Evolutionary conservation across 1,140 invertebrate genomes (phyloP).

Genomic region (Thaumatotibia leucotreta): DNA sequence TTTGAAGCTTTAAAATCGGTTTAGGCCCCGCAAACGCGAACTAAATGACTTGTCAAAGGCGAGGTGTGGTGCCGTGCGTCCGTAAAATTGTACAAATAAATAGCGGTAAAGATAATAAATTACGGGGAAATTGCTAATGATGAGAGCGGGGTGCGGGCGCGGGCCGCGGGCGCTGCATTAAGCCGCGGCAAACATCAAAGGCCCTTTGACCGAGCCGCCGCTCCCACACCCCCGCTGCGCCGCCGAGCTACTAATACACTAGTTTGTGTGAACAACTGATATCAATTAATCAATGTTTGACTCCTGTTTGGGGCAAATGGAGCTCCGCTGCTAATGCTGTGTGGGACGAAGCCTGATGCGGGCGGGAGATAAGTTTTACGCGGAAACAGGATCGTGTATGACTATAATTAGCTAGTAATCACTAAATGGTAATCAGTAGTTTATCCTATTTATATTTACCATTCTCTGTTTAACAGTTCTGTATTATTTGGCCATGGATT

Average conservation of each 20-base stretch:
- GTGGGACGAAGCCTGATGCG: not conserved
- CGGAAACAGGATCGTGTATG: not conserved
- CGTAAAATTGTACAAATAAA: constrained; percentile 72
- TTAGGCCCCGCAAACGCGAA: not conserved
- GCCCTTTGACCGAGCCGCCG: constrained; percentile 72
- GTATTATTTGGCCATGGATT: not conserved
- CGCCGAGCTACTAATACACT: constrained; percentile 34
- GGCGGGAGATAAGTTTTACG: not conserved
- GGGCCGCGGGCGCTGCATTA: constrained; percentile 71
- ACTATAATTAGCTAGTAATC: not conserved
- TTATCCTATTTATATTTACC: not conserved
- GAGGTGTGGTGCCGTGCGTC: constrained; percentile 45
- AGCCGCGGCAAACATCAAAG: constrained; percentile 76
- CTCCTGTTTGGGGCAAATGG: constrained; percentile 19
- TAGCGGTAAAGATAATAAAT: constrained; percentile 75
- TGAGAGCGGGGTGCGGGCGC: constrained; percentile 47
- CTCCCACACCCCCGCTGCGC: constrained; percentile 54
- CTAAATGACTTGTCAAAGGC: constrained; percentile 13
- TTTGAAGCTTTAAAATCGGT: constrained; percentile 8
- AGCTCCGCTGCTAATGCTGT: not conserved
- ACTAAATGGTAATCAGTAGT: not conserved
- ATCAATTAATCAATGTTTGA: constrained; percentile 60
- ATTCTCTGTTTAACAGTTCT: not conserved
- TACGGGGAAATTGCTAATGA: constrained; percentile 75
- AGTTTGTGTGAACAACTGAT: constrained; percentile 35